A percentile compares a stretch with the other conserved stretches of the same genome.
phyloP scores from a whole-genome alignment of 1,140 invertebrate genomes.

The Prorops nasuta region DNA sequence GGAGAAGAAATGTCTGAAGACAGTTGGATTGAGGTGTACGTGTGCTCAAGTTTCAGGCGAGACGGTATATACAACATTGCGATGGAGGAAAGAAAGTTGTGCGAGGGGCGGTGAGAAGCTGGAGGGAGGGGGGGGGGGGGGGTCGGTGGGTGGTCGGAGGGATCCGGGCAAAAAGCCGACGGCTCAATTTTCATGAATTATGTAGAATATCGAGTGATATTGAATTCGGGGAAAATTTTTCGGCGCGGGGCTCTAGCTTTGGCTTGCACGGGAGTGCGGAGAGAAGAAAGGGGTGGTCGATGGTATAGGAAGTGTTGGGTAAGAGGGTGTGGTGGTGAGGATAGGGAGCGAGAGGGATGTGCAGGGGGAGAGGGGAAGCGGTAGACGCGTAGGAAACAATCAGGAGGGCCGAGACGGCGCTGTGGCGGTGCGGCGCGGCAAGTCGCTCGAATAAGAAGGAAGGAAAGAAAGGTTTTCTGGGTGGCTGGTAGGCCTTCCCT shows the following conservation, averaged over 20 bases:
- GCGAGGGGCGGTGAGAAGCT: slow-evolving; percentile 3
- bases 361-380: slow-evolving; percentile 18
- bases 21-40: neutral
- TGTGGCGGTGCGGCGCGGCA: too few relatives aligned
- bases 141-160: slow-evolving; percentile 7
- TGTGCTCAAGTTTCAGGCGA: too few relatives aligned
- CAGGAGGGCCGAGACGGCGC: slow-evolving; percentile 39
- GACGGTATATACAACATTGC: too few relatives aligned
- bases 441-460: too few relatives aligned
- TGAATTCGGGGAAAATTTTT: slow-evolving; percentile 51
- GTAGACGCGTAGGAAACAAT: slow-evolving; percentile 49
- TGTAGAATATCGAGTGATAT: slow-evolving; percentile 49
- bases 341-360: slow-evolving; percentile 14
- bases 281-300: slow-evolving; percentile 14
- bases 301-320: slow-evolving; percentile 3
- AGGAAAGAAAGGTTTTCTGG: slow-evolving; percentile 34
- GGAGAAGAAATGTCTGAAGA: neutral
- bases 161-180: slow-evolving; percentile 32
- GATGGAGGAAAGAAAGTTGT: neutral
- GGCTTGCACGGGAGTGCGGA: slow-evolving; percentile 19
- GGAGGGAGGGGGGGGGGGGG: neutral
- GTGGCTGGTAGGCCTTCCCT: slow-evolving; percentile 45
- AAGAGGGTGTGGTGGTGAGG: slow-evolving; percentile 3
- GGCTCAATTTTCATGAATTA: slow-evolving; percentile 54
- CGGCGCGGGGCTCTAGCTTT: slow-evolving; percentile 12